phyloP scores from a whole-genome alignment of 2,888 invertebrate genomes.

The Lochmaea crataegi region DNA sequence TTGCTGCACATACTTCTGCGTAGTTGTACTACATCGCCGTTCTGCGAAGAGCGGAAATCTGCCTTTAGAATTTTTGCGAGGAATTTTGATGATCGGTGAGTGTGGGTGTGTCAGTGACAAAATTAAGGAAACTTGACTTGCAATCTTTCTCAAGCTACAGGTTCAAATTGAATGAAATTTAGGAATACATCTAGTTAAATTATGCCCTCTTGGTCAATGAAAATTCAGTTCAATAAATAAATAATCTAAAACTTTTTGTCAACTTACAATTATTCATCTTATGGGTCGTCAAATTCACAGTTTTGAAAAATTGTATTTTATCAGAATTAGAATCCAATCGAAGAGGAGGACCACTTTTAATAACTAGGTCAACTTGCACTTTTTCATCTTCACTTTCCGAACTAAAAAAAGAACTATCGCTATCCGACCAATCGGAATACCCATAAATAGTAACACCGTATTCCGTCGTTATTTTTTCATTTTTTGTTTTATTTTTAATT shows the following conservation, averaged over 20 bases:
- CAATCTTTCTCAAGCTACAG: no score
- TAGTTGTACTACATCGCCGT: no score
- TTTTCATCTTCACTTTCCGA: slow-evolving; percentile 67
- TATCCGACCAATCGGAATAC: slow-evolving; percentile 63
- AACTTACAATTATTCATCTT: slow-evolving; percentile 71
- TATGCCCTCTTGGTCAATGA: no score
- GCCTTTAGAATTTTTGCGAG: no score
- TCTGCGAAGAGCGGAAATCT: no score
- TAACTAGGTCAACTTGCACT: slow-evolving; percentile 64
- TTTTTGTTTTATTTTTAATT: slow-evolving; percentile 10
- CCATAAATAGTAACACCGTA: slow-evolving; percentile 60
- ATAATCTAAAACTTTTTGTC: slow-evolving; percentile 23
- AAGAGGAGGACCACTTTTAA: slow-evolving; percentile 70
- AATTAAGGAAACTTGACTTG: no score
- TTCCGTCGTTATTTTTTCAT: slow-evolving; percentile 49
- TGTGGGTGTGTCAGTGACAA: no score
- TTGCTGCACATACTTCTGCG: no score
- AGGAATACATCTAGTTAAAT: no score
- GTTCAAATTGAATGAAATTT: no score
- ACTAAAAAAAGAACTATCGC: slow-evolving; percentile 65
- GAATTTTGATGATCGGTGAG: no score
- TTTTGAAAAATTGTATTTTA: slow-evolving; percentile 72
- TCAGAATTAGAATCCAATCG: slow-evolving; percentile 66
- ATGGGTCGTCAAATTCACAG: slow-evolving; percentile 74
- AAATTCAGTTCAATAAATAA: no score